These are phyloP conservation scores for Notothenia coriiceps DNA, from an alignment of 2,113 vertebrate genomes.

Conservation along the genomic window DNA sequence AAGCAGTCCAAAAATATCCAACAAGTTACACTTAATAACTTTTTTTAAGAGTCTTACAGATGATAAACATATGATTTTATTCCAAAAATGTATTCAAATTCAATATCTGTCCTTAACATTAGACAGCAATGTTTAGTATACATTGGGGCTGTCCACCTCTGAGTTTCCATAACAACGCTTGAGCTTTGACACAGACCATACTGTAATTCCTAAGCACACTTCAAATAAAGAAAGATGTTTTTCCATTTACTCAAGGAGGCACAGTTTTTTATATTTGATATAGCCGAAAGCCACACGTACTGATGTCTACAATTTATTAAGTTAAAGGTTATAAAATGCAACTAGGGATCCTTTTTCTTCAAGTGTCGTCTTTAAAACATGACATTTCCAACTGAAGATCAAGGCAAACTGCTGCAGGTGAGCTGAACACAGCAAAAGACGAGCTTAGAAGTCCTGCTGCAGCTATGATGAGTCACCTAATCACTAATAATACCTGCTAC, in stretches of 20 bases:
- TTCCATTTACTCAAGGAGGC: neutral
- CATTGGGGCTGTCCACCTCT: neutral
- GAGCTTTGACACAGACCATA: neutral
- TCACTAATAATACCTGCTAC: neutral
- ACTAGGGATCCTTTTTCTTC: constrained; percentile 21
- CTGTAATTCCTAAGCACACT: neutral
- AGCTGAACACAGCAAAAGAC: neutral
- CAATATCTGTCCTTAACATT: no score
- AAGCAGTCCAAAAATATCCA: neutral
- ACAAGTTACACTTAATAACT: no score
- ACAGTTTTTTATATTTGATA: neutral
- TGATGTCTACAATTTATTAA: neutral
- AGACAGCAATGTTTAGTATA: no score
- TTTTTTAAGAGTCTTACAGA: no score
- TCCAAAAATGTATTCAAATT: no score
- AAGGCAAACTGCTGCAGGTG: neutral
- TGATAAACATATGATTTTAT: no score
- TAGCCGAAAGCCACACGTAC: neutral
- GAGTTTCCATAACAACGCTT: neutral
- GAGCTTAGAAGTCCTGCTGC: neutral
- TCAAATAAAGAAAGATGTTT: neutral
- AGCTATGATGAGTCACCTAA: constrained; percentile 13
- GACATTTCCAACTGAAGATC: constrained; percentile 8
- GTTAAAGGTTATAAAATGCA: constrained; percentile 3
- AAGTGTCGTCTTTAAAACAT: constrained; percentile 11